A percentile compares a stretch with the other conserved stretches of the same genome.
These are phyloP conservation scores for Aphrophora alni DNA, from an alignment of 2,888 invertebrate genomes.

Conservation along the genomic window DNA sequence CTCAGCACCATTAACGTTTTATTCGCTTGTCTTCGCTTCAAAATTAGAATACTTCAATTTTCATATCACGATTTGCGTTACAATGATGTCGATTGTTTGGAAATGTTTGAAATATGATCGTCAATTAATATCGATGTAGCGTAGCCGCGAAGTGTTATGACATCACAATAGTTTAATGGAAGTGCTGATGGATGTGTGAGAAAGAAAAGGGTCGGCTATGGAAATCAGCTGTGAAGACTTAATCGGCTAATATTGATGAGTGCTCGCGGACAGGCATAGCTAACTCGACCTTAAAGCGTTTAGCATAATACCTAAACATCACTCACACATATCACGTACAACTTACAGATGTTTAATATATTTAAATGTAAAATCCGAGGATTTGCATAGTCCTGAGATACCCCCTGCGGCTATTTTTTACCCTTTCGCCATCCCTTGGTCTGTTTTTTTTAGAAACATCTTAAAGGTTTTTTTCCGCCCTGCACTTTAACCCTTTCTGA, in stretches of 20 bases:
- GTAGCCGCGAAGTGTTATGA: background rate
- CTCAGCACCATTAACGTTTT: background rate
- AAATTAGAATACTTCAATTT: background rate
- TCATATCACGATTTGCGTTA: background rate
- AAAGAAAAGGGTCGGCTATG: background rate
- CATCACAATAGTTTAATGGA: background rate
- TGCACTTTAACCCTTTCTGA: constrained; percentile 22
- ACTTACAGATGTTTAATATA: constrained; percentile 27
- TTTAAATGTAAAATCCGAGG: background rate
- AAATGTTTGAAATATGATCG: background rate
- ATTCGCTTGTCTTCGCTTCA: background rate
- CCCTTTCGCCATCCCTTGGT: background rate
- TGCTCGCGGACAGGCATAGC: constrained; percentile 18
- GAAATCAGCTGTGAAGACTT: constrained; percentile 23
- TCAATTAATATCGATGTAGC: background rate
- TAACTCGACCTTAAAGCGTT: constrained; percentile 7
- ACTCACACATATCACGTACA: constrained; percentile 31
- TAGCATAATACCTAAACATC: constrained; percentile 15
- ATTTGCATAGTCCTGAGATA: constrained; percentile 24
- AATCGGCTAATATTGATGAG: constrained; percentile 31
- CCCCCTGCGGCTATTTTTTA: constrained; percentile 18
- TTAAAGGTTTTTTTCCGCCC: constrained; percentile 23
- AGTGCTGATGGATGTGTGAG: constrained; percentile 2
- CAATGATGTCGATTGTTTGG: background rate
- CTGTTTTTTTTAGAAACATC: constrained; percentile 16